Evolutionary conservation across 1,140 invertebrate species (phyloP), one percentile per base, ranked within the genome.

Genomic region (Pogonomyrmex californicus): DNA sequence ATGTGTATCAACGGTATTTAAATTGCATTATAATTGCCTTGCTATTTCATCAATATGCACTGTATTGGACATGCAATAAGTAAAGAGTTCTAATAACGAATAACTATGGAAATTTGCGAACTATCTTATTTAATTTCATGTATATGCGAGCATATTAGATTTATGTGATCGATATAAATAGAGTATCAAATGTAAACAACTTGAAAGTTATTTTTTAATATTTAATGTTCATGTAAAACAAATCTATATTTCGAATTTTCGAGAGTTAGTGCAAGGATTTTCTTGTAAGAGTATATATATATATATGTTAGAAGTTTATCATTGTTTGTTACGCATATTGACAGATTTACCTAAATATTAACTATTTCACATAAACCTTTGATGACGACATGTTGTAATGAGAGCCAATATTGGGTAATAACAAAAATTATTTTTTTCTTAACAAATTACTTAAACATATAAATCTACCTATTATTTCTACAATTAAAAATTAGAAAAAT

Each of bases 331-430:
- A 54, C 30, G 23, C 14, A 38, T 68, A 51, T 78, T 65, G 33
- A 68, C n/a, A n/a, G 47, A 68, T 68, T 66, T 4, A 71, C 63
- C 30, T 68, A 70, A 47, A 62, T 47, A 65, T 85, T 68, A 41
- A 36, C 10, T 58, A 41, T 87, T 91, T 91, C 88, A 88, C 88
- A 90, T 91, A 91, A 91, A 91, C 88, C 89, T 91, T 90, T 90
- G 89, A 90, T 79, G 70, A 73, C 79, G 63, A 66, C 17, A 86
- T 82, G 33, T 78, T 71, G 51, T 77, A 33, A 86, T 79, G 60
- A 54, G 66, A 86, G 58, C 87, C 79, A 83, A 75, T 83, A 83
- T 83, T 83, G 79, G 41, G 79, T 75, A 83, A 83, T 2, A 7
- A 58, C 44, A 12, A 47, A 65, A 68, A 47, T 62, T 6, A 75